Conservation (phyloP, 2,888 invertebrate genomes). For the Cheilosia variabilis region DNA sequence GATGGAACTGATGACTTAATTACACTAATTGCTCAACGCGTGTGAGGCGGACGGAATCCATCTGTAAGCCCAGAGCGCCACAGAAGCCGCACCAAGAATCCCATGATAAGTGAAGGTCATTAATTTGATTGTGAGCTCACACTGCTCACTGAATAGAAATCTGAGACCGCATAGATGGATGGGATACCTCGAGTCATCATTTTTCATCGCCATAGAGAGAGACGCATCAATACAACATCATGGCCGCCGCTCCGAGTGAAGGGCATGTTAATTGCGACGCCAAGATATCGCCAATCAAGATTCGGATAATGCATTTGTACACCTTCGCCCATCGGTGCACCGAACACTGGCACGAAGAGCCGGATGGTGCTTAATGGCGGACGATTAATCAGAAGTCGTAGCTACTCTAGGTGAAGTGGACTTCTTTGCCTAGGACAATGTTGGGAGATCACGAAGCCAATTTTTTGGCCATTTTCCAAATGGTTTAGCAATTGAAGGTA, state of each 20-base stretch:
- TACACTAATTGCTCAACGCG: slow-evolving; percentile 74
- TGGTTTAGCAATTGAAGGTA: slow-evolving; percentile 64
- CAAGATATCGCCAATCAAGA: slow-evolving; percentile 63
- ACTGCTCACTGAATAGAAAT: slow-evolving; percentile 50
- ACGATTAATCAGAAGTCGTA: slow-evolving; percentile 59
- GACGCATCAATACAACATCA: neutral
- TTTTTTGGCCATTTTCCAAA: slow-evolving; percentile 53
- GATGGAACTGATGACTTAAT: slow-evolving; percentile 75
- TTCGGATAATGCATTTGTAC: slow-evolving; percentile 61
- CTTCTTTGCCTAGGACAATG: slow-evolving; percentile 25
- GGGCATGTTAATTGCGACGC: slow-evolving; percentile 67
- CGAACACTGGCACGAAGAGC: slow-evolving; percentile 41
- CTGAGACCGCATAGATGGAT: slow-evolving; percentile 57
- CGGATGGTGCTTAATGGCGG: slow-evolving; percentile 62
- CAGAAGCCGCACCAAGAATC: slow-evolving; percentile 43
- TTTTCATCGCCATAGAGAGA: slow-evolving; percentile 40
- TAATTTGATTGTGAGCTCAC: slow-evolving; percentile 58
- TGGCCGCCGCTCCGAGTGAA: neutral
- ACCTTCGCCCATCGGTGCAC: slow-evolving; percentile 49
- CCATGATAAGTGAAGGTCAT: slow-evolving; percentile 73
- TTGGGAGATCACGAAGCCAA: slow-evolving; percentile 19
- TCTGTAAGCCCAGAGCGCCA: slow-evolving; percentile 49
- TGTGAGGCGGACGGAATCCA: slow-evolving; percentile 44
- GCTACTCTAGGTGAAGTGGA: neutral
- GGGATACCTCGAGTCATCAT: slow-evolving; percentile 62